Evolutionary conservation across 2,113 vertebrate species (phyloP), one percentile per base, ranked within the genome.

Genomic region (Elephantulus edwardii): DNA sequence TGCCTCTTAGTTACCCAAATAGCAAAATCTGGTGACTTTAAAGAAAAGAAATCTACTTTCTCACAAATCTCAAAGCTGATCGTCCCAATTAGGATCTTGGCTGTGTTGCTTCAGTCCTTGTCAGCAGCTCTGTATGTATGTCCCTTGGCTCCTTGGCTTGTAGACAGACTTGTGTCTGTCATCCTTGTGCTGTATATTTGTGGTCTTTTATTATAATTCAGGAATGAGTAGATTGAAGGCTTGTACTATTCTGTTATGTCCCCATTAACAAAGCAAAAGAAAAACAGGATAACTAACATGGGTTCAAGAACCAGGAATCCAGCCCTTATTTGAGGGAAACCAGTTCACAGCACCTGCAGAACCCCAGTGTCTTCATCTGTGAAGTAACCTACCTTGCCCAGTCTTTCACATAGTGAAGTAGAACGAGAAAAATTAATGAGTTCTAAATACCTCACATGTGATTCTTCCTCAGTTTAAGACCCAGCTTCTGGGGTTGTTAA

Each of bases 401-500:
- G 4, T 50, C 40, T 50, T 56, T 22, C 4, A 8, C 38, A 38
- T 9, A 3, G 46, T 40, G 85, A 52, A 20, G 33, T 74, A 60
- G 80, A 58, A 30, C 50, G n/a, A 19, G 58, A 6, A 46, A 83
- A 62, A 40, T 26, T 13, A 4, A 33, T 35, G 11, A 33, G 44
- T 40, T 64, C 60, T 52, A 3, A 75, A 10, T 2, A 71, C 3
- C 14, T n/a, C n/a, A n/a, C n/a, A n/a, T 0, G 0, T 19, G 3
- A 2, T 14, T 75, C 10, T 44, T 42, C 33, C 35, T 44, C 5
- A 48, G 8, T 28, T 19, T 2, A 9, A 70, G 40, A 50, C n/a
- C 6, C 14, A 38, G 71, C 64, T 56, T 22, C 3, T 16, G 14
- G 0, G 17, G 8, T n/a, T 11, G 1, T 2, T 6, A 4, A n/a